phyloP scores from a whole-genome alignment of 2,888 invertebrate species.

The Callinectes sapidus region DNA sequence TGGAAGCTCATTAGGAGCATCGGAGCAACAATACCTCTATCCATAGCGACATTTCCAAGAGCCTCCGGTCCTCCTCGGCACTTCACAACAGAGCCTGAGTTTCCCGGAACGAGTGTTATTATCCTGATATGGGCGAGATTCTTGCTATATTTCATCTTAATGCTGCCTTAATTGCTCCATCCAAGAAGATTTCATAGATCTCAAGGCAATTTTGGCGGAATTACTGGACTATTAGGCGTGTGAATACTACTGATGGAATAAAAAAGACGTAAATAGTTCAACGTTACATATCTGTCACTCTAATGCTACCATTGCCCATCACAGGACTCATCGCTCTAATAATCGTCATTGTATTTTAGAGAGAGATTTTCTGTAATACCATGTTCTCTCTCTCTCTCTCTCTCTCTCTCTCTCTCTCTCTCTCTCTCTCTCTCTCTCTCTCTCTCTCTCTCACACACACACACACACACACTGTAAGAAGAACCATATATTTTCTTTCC shows the following conservation, averaged over 20 bases:
- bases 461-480: too few relatives aligned
- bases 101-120: not conserved
- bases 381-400: not conserved
- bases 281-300: not conserved
- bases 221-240: not conserved
- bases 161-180: not conserved
- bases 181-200: not conserved
- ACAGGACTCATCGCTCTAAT: not conserved
- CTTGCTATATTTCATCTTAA: not conserved
- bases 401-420: conserved; percentile 25
- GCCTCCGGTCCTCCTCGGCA: not conserved
- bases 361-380: not conserved
- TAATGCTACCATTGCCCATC: not conserved
- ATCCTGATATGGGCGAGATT: not conserved
- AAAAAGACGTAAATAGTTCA: not conserved
- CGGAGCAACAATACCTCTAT: too few relatives aligned
- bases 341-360: not conserved
- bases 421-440: conserved; percentile 18
- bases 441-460: conserved; percentile 3
- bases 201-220: not conserved
- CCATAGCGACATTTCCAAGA: not conserved
- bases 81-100: not conserved
- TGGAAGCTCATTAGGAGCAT: not conserved
- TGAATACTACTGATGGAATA: not conserved
- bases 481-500: not conserved